Conservation (phyloP, 2,888 invertebrate genomes). For the Pachycephus smyrnensis region DNA sequence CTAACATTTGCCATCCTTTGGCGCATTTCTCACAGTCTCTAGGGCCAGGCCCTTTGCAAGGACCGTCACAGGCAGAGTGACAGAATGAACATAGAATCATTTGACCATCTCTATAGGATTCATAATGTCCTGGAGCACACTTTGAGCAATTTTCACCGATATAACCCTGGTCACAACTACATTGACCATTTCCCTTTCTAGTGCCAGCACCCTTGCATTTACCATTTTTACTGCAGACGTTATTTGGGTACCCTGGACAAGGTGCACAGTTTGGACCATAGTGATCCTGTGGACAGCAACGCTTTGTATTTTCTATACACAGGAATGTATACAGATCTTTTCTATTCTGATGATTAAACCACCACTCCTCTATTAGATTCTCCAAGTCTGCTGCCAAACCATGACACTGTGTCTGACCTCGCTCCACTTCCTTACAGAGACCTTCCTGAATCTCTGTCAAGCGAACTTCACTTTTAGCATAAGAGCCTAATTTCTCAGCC, state of each 20-base stretch:
- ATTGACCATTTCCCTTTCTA: slow-evolving; percentile 92
- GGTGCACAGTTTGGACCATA: slow-evolving; percentile 85
- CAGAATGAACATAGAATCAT: slow-evolving; percentile 84
- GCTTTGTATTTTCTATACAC: slow-evolving; percentile 81
- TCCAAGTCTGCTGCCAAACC: slow-evolving; percentile 87
- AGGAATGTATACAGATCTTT: slow-evolving; percentile 79
- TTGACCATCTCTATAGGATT: slow-evolving; percentile 78
- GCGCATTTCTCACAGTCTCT: slow-evolving; percentile 77
- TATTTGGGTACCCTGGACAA: slow-evolving; percentile 80
- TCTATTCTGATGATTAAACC: slow-evolving; percentile 76
- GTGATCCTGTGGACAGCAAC: slow-evolving; percentile 88
- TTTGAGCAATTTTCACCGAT: slow-evolving; percentile 79
- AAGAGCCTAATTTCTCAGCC: slow-evolving; percentile 85
- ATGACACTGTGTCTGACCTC: slow-evolving; percentile 84
- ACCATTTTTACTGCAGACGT: slow-evolving; percentile 86
- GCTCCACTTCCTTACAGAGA: slow-evolving; percentile 81
- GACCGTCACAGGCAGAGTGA: slow-evolving; percentile 81
- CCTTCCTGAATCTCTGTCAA: slow-evolving; percentile 92
- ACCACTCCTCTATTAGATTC: slow-evolving; percentile 88
- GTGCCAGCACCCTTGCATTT: slow-evolving; percentile 91
- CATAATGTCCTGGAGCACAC: slow-evolving; percentile 82
- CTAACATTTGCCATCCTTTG: slow-evolving; percentile 80
- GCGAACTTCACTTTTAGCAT: slow-evolving; percentile 89
- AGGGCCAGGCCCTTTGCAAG: slow-evolving; percentile 80
- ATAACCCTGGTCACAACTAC: slow-evolving; percentile 88